Evolutionary conservation across 2,888 invertebrate genomes (phyloP).

Genomic region (Lasioglossum lativentre): DNA sequence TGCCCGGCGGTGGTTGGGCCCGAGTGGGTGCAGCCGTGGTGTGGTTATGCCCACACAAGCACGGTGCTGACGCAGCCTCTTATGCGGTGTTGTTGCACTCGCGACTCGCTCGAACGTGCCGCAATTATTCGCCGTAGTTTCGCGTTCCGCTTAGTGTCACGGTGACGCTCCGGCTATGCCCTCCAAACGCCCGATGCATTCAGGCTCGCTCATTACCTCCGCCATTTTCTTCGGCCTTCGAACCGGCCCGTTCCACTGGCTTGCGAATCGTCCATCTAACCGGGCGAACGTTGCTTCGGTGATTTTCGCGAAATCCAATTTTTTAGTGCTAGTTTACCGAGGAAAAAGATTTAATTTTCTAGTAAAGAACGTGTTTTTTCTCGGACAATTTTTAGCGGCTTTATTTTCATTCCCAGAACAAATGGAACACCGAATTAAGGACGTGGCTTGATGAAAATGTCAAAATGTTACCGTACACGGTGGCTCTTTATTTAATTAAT

Average conservation of each 20-base stretch:
- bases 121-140: constrained; percentile 73
- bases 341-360: too few species aligned
- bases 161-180: constrained; percentile 82
- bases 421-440: too few species aligned
- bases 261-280: background rate
- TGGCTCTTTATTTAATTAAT: background rate
- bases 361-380: too few species aligned
- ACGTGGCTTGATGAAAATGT: too few species aligned
- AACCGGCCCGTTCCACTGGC: constrained; percentile 12
- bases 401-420: too few species aligned
- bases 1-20: constrained; percentile 74
- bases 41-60: constrained; percentile 58
- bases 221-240: constrained; percentile 34
- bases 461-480: too few species aligned
- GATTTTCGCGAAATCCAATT: background rate
- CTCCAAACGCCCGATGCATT: constrained; percentile 80
- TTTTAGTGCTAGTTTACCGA: background rate
- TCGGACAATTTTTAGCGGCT: too few species aligned
- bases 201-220: constrained; percentile 78
- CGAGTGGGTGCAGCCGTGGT: constrained; percentile 68
- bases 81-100: constrained; percentile 64
- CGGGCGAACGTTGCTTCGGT: background rate
- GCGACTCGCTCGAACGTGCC: constrained; percentile 69
- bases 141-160: constrained; percentile 77
- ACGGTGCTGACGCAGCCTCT: constrained; percentile 55